A percentile compares a stretch with the other conserved stretches of the same genome.
phyloP scores from a whole-genome alignment of 2,113 vertebrate species.

The Jacana jacana region DNA sequence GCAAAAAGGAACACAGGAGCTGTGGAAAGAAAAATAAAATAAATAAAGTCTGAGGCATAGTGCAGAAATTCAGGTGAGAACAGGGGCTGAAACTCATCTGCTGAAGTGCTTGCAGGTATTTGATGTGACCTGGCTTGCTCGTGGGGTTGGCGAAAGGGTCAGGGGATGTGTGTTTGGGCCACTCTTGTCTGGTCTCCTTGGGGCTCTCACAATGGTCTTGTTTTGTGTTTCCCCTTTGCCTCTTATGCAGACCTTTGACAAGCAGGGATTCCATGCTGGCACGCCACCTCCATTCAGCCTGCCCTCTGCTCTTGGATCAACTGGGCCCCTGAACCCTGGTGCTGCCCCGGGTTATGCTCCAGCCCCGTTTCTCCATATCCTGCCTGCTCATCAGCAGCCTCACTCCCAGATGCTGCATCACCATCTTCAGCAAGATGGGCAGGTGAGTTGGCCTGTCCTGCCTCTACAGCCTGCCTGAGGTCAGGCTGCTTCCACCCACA shows the following conservation, averaged over 20 bases:
- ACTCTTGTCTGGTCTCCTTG: neutral
- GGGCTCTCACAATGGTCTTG: neutral
- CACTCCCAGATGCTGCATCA: constrained; percentile 96
- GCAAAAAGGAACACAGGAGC: neutral
- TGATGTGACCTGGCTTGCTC: neutral
- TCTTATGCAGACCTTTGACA: constrained; percentile 85
- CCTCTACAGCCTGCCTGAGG: neutral
- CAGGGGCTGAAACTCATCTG: neutral
- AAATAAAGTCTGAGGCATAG: neutral
- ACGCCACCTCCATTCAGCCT: constrained; percentile 92
- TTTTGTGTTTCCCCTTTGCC: neutral
- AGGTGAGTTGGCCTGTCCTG: constrained; percentile 57
- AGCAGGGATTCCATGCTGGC: constrained; percentile 95
- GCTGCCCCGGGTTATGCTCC: constrained; percentile 89
- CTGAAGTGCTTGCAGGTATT: neutral
- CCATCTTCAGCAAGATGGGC: constrained; percentile 79
- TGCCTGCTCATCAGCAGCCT: constrained; percentile 94
- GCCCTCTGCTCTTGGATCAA: constrained; percentile 90
- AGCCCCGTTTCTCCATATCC: constrained; percentile 89
- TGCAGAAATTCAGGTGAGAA: neutral
- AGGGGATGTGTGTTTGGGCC: neutral
- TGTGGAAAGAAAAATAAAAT: neutral
- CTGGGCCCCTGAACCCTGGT: constrained; percentile 88
- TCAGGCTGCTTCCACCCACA: neutral
- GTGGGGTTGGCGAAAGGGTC: neutral